Evolutionary conservation across 1,140 invertebrate species (phyloP).

Genomic region (Melipona quadrifasciata): DNA sequence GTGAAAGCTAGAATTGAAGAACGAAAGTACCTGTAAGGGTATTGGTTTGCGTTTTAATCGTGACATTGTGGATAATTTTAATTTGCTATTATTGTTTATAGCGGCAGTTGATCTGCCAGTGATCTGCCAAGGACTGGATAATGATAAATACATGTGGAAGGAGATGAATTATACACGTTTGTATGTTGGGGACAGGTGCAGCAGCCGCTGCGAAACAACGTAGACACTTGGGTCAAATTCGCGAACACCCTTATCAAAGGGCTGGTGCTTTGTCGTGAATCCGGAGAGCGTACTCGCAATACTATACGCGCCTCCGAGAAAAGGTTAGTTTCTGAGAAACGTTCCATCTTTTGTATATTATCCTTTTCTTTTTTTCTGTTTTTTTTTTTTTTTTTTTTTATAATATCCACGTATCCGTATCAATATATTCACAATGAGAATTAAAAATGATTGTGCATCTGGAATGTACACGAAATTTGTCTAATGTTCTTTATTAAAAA

Average conservation of each 20-base stretch:
- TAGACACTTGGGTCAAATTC: slow-evolving; percentile 90
- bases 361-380: slow-evolving; percentile 17
- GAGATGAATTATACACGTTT: slow-evolving; percentile 69
- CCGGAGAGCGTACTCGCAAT: slow-evolving; percentile 67
- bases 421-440: neutral
- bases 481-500: too few species aligned
- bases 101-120: slow-evolving; percentile 50
- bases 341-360: slow-evolving; percentile 65
- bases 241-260: slow-evolving; percentile 96
- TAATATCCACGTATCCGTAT: neutral
- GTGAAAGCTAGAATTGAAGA: neutral
- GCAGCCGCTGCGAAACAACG: slow-evolving; percentile 90
- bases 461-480: too few species aligned
- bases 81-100: slow-evolving; percentile 57
- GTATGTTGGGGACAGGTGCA: slow-evolving; percentile 84
- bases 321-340: slow-evolving; percentile 79
- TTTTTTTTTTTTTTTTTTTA: neutral
- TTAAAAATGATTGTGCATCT: too few species aligned
- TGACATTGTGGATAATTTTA: slow-evolving; percentile 15
- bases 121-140: slow-evolving; percentile 40
- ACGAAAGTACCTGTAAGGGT: neutral
- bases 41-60: slow-evolving; percentile 6
- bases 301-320: slow-evolving; percentile 73
- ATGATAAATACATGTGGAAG: slow-evolving; percentile 20
- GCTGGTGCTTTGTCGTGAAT: slow-evolving; percentile 90